phyloP scores from a whole-genome alignment of 2,888 invertebrate species.

The Cosmia pyralina region DNA sequence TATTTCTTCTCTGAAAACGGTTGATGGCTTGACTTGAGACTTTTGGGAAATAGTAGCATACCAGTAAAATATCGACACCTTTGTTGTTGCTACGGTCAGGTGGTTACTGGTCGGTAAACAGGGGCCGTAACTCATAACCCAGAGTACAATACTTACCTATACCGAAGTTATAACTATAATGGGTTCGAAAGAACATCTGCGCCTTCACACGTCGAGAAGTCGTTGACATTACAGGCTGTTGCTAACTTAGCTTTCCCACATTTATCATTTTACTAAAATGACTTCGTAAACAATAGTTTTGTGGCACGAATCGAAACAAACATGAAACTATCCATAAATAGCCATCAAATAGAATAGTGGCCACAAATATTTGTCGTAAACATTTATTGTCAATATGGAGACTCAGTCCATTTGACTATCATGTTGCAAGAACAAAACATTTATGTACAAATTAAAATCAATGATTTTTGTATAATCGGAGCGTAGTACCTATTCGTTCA shows the following conservation, averaged over 20 bases:
- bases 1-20: constrained; percentile 11
- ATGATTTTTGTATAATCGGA: constrained; percentile 19
- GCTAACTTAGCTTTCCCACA: constrained; percentile 29
- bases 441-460: constrained; percentile 21
- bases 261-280: constrained; percentile 17
- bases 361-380: constrained; percentile 42
- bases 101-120: constrained; percentile 44
- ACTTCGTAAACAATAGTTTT: constrained; percentile 17
- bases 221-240: constrained; percentile 70
- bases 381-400: constrained; percentile 39
- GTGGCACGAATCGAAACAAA: constrained; percentile 41
- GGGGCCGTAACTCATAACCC: constrained; percentile 40
- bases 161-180: constrained; percentile 79
- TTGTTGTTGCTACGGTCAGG: constrained; percentile 23
- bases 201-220: constrained; percentile 75
- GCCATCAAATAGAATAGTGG: constrained; percentile 45
- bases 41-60: constrained; percentile 18
- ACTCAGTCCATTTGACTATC: constrained; percentile 29
- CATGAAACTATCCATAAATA: constrained; percentile 34
- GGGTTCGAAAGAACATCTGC: constrained; percentile 78
- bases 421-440: constrained; percentile 30
- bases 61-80: constrained; percentile 25
- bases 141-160: constrained; percentile 55
- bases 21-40: constrained; percentile 9
- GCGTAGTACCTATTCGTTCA: constrained; percentile 5